Evolutionary conservation across 2,797 vertebrate genomes (phyloP).

Genomic region (Paramormyrops hopkinsi): DNA sequence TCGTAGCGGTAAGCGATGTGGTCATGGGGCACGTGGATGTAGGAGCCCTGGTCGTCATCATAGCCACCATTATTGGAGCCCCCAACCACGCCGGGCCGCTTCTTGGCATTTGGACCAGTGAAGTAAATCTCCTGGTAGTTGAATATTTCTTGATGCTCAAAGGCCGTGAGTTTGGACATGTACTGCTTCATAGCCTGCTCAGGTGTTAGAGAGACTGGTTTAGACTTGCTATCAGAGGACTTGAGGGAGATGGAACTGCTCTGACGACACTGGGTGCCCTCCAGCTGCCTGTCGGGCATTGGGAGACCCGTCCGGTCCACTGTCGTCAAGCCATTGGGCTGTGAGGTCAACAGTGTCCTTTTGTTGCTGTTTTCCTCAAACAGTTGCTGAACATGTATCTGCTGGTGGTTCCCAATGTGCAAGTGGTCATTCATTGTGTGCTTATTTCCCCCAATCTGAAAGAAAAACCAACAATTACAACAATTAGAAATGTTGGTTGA

Average conservation of each 20-base stretch:
- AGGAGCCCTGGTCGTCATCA: constrained; percentile 97
- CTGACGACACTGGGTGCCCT: constrained; percentile 73
- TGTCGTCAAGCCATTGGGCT: constrained; percentile 86
- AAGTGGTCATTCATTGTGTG: constrained; percentile 85
- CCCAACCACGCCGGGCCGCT: constrained; percentile 82
- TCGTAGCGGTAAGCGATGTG: constrained; percentile 93
- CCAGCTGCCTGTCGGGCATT: constrained; percentile 71
- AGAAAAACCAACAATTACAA: constrained; percentile 25
- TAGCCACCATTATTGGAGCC: constrained; percentile 91
- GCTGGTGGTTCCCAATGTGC: constrained; percentile 71
- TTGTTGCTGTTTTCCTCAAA: constrained; percentile 95
- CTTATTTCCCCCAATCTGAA: constrained; percentile 80
- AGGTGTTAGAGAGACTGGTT: constrained; percentile 67
- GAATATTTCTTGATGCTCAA: constrained; percentile 94
- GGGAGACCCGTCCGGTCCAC: constrained; percentile 71
- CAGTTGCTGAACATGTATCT: constrained; percentile 83
- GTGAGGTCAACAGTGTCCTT: constrained; percentile 80
- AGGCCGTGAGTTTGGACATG: constrained; percentile 87
- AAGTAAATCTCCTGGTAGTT: constrained; percentile 87
- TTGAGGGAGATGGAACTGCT: constrained; percentile 83
- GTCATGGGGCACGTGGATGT: constrained; percentile 93
- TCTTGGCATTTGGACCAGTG: constrained; percentile 89
- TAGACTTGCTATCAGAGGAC: constrained; percentile 77
- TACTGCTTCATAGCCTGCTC: constrained; percentile 98
- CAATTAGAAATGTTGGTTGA: constrained; percentile 3